These are phyloP conservation scores for Pelmatolapia mariae DNA, from an alignment of 2,113 vertebrate species.

Conservation along the genomic window DNA sequence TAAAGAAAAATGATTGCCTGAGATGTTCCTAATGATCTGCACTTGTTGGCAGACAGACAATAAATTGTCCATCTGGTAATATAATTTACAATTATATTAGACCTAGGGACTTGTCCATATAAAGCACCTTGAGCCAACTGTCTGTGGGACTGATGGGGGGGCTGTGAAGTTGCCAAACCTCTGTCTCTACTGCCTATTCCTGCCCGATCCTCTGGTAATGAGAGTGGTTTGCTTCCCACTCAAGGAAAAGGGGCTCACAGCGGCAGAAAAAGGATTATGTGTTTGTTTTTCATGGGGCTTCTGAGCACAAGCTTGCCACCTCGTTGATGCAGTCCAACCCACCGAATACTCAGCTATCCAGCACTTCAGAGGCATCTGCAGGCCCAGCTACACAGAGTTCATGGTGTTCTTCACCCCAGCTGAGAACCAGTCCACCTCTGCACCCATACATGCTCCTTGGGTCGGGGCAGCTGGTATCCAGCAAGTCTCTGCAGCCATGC, in stretches of 20 bases:
- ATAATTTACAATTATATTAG: neutral
- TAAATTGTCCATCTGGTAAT: neutral
- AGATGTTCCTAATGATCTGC: neutral
- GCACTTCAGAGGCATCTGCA: neutral
- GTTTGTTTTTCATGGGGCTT: neutral
- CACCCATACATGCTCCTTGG: neutral
- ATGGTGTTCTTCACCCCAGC: neutral
- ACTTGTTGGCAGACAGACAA: neutral
- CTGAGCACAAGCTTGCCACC: neutral
- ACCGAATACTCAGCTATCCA: neutral
- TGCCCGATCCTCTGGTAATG: neutral
- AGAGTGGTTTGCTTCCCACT: neutral
- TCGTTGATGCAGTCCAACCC: neutral
- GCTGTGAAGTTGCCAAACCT: neutral
- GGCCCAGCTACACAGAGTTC: neutral
- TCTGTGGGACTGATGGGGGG: neutral
- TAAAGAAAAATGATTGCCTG: neutral
- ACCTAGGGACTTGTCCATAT: neutral
- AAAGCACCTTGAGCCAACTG: neutral
- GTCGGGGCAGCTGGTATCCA: neutral
- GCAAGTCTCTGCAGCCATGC: neutral
- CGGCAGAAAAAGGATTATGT: neutral
- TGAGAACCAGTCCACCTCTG: neutral
- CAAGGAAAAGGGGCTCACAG: neutral
- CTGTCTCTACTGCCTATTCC: neutral